Conservation (phyloP, 1,140 invertebrate species). For the Drosophila persimilis region DNA sequence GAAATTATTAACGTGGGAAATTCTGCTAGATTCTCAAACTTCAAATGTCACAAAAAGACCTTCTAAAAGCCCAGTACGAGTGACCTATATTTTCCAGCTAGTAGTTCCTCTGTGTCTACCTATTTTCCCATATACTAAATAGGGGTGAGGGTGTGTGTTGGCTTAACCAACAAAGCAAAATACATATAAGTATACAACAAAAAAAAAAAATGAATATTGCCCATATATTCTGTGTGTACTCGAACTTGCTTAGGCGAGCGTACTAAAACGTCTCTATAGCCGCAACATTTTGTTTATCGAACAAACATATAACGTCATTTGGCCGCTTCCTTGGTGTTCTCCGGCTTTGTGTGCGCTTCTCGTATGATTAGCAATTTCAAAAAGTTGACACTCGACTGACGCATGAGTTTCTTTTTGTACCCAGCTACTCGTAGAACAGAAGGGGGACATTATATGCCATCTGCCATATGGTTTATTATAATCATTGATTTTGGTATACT, state of each 20-base stretch:
- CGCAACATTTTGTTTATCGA: constrained; percentile 62
- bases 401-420: constrained; percentile 54
- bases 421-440: background rate
- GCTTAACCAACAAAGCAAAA: constrained; percentile 36
- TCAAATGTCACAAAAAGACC: background rate
- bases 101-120: constrained; percentile 11
- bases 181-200: constrained; percentile 3
- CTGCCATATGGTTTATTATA: too few species aligned
- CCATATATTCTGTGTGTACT: constrained; percentile 21
- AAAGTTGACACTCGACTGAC: constrained; percentile 75
- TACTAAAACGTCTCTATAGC: constrained; percentile 48
- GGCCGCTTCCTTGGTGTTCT: constrained; percentile 13
- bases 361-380: constrained; percentile 72
- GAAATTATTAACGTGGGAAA: background rate
- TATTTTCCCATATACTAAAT: background rate
- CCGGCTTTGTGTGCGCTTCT: constrained; percentile 23
- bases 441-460: too few species aligned
- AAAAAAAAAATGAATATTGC: constrained; percentile 22
- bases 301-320: constrained; percentile 70
- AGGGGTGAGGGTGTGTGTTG: constrained; percentile 40
- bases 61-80: constrained; percentile 1
- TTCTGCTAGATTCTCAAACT: background rate
- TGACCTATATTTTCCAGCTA: constrained; percentile 40
- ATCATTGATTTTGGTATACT: too few species aligned
- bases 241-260: constrained; percentile 9